Percentiles rank a stretch among this genome's conserved stretches.
Evolutionary conservation across 2,113 vertebrate species (phyloP).

Genomic region (Girardinichthys multiradiatus): DNA sequence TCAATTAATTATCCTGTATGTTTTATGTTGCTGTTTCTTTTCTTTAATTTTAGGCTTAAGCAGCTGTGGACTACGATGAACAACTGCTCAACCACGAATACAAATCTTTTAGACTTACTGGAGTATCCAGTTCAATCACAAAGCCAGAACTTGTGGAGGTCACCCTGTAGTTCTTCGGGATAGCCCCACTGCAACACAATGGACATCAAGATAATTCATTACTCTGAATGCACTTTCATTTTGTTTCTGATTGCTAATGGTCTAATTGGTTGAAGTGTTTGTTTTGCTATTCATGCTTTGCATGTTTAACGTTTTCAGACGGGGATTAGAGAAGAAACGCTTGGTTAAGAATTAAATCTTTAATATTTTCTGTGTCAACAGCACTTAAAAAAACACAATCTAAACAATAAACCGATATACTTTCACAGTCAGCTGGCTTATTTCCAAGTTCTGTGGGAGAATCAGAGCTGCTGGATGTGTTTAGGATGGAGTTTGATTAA

Average conservation of each 20-base stretch:
- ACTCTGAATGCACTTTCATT: neutral
- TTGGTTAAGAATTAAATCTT: too few species aligned
- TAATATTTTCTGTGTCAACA: too few species aligned
- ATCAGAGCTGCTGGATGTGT: neutral
- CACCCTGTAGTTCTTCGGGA: slow-evolving; percentile 85
- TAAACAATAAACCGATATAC: too few species aligned
- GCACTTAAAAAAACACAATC: too few species aligned
- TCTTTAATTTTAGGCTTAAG: neutral
- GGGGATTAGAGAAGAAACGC: too few species aligned
- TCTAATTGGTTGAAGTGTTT: too few species aligned
- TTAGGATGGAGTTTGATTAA: neutral
- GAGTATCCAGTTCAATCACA: slow-evolving; percentile 79
- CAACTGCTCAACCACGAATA: neutral
- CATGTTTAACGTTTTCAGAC: too few species aligned
- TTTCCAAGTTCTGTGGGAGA: neutral
- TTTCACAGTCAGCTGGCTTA: neutral
- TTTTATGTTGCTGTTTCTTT: too few species aligned
- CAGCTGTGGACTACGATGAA: neutral
- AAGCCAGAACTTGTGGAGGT: slow-evolving; percentile 67
- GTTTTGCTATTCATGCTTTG: too few species aligned
- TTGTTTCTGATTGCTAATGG: too few species aligned
- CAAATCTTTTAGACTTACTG: slow-evolving; percentile 72
- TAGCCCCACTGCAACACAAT: slow-evolving; percentile 72
- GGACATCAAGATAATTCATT: neutral
- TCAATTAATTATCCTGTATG: too few species aligned